These are phyloP conservation scores for Bombyx mori DNA, from an alignment of 1,140 invertebrate genomes.

Conservation along the genomic window DNA sequence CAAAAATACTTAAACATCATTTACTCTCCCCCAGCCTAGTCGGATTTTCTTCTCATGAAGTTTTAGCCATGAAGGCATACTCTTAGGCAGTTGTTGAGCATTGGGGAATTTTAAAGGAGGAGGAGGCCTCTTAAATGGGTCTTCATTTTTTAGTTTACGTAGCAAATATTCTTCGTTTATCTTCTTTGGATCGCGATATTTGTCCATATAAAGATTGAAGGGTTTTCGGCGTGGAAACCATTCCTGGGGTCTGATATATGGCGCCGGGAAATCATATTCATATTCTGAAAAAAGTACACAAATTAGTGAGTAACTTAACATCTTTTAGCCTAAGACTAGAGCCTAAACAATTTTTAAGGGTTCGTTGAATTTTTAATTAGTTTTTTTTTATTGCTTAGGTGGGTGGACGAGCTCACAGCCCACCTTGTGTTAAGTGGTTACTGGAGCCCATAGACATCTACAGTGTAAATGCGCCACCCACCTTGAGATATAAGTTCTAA, in stretches of 20 bases:
- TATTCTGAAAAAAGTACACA: constrained; percentile 74
- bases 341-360: constrained; percentile 4
- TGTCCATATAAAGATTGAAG: constrained; percentile 93
- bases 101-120: constrained; percentile 81
- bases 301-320: too few relatives aligned
- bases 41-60: constrained; percentile 79
- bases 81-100: constrained; percentile 73
- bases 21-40: constrained; percentile 77
- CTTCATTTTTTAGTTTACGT: constrained; percentile 82
- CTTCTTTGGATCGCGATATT: constrained; percentile 91
- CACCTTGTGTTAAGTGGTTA: too few relatives aligned
- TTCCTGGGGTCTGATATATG: constrained; percentile 81
- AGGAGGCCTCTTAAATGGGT: constrained; percentile 85
- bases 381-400: too few relatives aligned
- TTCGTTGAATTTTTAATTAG: background rate
- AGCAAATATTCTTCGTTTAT: constrained; percentile 86
- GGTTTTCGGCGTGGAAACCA: constrained; percentile 87
- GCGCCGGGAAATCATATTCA: constrained; percentile 90
- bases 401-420: too few relatives aligned
- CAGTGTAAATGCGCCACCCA: too few relatives aligned
- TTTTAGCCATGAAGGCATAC: constrained; percentile 83
- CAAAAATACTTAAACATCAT: constrained; percentile 71
- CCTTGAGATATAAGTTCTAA: too few relatives aligned
- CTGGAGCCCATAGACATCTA: too few relatives aligned
- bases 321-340: too few relatives aligned